phyloP scores from a whole-genome alignment of 35 echinoderm and acorn worm genomes.

The Chiridota heheva region DNA sequence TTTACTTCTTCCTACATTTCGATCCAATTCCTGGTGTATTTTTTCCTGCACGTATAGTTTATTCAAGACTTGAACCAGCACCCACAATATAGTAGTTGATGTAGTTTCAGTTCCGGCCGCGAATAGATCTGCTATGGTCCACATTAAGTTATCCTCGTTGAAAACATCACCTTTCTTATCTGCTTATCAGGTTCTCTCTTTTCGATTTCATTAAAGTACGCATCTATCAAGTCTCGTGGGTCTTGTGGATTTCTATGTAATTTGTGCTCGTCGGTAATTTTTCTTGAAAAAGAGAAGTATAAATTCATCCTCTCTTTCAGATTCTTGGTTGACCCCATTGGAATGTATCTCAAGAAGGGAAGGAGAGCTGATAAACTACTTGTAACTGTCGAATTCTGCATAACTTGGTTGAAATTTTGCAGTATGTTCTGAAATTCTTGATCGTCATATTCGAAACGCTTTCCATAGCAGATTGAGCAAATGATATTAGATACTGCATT shows the following conservation, averaged over 20 bases:
- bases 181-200: slow-evolving; percentile 24
- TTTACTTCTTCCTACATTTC: slow-evolving; percentile 47
- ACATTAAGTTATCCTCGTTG: slow-evolving; percentile 52
- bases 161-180: slow-evolving; percentile 14
- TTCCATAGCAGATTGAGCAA: slow-evolving; percentile 57
- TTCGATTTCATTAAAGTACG: slow-evolving; percentile 45
- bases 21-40: slow-evolving; percentile 58
- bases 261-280: slow-evolving; percentile 33
- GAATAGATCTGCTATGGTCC: slow-evolving; percentile 60
- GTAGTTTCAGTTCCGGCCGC: slow-evolving; percentile 78
- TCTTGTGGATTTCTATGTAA: slow-evolving; percentile 6
- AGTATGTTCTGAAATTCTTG: slow-evolving; percentile 44
- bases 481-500: slow-evolving; percentile 67
- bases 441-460: slow-evolving; percentile 66
- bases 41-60: slow-evolving; percentile 59
- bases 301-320: slow-evolving; percentile 7
- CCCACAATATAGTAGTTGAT: slow-evolving; percentile 68
- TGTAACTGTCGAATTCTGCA: not conserved
- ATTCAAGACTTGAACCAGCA: slow-evolving; percentile 46
- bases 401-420: slow-evolving; percentile 35
- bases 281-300: slow-evolving; percentile 9
- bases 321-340: slow-evolving; percentile 25
- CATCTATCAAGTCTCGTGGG: slow-evolving; percentile 48
- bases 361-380: slow-evolving; percentile 20
- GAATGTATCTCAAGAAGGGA: slow-evolving; percentile 60